Percentiles rank a stretch among this genome's conserved stretches.
phyloP scores from a whole-genome alignment of 2,113 vertebrate species.

The Isurus oxyrinchus region DNA sequence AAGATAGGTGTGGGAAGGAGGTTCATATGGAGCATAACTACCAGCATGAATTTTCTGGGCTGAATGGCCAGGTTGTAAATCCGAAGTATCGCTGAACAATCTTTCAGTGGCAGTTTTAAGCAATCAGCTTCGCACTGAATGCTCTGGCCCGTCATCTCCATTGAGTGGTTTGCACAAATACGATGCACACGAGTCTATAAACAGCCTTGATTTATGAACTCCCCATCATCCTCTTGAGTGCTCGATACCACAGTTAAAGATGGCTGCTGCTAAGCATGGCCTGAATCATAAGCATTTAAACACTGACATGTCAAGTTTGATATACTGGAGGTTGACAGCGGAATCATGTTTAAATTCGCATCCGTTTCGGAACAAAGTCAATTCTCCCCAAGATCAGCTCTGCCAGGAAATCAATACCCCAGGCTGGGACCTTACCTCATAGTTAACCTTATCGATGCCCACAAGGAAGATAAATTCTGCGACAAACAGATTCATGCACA shows the following conservation, averaged over 20 bases:
- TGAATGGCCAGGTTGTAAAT: neutral
- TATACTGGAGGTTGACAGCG: conserved; percentile 49
- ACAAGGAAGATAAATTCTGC: conserved; percentile 97
- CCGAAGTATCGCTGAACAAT: neutral
- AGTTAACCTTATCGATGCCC: conserved; percentile 91
- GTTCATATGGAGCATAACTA: neutral
- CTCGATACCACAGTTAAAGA: neutral
- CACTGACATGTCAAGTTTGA: conserved; percentile 47
- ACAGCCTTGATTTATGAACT: conserved; percentile 7
- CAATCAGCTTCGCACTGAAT: neutral
- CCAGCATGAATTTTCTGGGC: neutral
- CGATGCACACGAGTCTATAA: neutral
- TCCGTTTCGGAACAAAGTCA: conserved; percentile 47
- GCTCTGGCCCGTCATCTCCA: neutral
- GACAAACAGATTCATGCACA: conserved; percentile 97
- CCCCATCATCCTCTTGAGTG: neutral
- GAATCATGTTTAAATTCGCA: conserved; percentile 50
- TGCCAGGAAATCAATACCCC: conserved; percentile 50
- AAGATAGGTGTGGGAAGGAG: neutral
- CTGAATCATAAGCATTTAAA: conserved; percentile 12
- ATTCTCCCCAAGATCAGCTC: conserved; percentile 46
- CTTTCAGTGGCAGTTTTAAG: neutral
- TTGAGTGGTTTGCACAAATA: neutral
- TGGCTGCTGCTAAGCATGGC: neutral
- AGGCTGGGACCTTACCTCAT: conserved; percentile 67